These are phyloP conservation scores for Chelidonichthys spinosus DNA, from an alignment of 2,797 vertebrate genomes.

Conservation along the genomic window DNA sequence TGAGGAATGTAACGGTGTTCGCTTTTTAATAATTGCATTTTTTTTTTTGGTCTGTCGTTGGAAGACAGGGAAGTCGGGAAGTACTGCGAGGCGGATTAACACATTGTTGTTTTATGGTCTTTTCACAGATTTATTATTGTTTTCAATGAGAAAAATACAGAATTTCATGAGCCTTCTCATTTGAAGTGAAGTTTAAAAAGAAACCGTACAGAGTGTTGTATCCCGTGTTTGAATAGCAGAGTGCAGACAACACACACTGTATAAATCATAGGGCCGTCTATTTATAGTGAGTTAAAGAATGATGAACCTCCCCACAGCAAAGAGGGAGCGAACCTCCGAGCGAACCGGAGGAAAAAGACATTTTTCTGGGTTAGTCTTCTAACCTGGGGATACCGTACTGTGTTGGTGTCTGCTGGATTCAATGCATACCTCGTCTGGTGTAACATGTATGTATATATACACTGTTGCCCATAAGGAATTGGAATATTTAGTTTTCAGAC, in stretches of 20 bases:
- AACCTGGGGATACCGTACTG: conserved; percentile 33
- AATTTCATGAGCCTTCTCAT: neutral
- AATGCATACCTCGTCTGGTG: neutral
- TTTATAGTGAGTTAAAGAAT: conserved; percentile 55
- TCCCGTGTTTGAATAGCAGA: conserved; percentile 1
- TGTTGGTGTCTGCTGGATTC: conserved; percentile 18
- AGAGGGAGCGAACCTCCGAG: conserved; percentile 26
- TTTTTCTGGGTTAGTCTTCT: conserved; percentile 11
- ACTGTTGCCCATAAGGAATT: neutral
- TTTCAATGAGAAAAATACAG: neutral
- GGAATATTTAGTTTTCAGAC: no score
- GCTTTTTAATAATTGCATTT: no score
- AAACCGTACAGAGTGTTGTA: neutral
- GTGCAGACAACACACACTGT: conserved; percentile 9
- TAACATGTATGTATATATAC: neutral
- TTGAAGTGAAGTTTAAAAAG: neutral
- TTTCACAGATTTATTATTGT: neutral
- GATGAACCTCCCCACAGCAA: conserved; percentile 39
- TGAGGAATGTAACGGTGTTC: neutral
- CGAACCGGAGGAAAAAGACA: neutral
- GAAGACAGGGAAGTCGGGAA: neutral
- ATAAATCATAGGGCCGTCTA: conserved; percentile 39
- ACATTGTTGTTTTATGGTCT: neutral
- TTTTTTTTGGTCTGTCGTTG: neutral
- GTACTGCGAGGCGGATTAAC: neutral